These are phyloP conservation scores for Centropus bengalensis DNA, from an alignment of 2,113 vertebrate genomes.

Conservation along the genomic window DNA sequence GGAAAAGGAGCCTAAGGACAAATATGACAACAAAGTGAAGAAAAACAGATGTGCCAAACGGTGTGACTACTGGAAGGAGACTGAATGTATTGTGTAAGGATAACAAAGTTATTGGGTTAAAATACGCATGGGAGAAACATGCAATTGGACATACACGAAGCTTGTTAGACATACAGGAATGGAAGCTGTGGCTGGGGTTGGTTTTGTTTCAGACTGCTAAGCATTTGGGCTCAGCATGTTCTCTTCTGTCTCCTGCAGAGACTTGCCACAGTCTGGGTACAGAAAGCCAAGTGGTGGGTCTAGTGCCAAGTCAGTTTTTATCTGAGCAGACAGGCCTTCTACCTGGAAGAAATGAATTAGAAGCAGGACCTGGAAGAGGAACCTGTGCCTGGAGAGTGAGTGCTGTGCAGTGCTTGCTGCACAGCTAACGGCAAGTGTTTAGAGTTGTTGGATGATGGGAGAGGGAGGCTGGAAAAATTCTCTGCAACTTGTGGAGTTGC, in stretches of 20 bases:
- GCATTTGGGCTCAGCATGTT: background rate
- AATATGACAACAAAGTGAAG: background rate
- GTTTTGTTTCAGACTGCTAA: background rate
- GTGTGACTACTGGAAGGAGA: background rate
- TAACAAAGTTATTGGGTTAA: background rate
- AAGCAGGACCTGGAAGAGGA: background rate
- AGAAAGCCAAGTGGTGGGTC: background rate
- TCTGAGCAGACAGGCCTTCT: background rate
- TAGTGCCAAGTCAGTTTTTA: background rate
- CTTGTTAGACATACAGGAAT: background rate
- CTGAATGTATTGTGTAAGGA: background rate
- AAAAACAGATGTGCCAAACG: background rate
- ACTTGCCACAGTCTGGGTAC: background rate
- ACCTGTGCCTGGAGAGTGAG: background rate
- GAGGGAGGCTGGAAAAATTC: background rate
- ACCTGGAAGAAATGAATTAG: background rate
- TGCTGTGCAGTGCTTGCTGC: background rate
- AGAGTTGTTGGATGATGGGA: background rate
- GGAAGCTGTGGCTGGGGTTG: background rate
- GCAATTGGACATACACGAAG: accelerated
- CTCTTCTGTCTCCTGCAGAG: background rate
- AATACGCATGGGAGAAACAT: background rate
- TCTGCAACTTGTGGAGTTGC: background rate
- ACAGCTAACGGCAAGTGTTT: background rate
- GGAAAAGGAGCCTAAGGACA: background rate